Conservation (phyloP, 2,113 vertebrate species). For the Thamnophis sirtalis region DNA sequence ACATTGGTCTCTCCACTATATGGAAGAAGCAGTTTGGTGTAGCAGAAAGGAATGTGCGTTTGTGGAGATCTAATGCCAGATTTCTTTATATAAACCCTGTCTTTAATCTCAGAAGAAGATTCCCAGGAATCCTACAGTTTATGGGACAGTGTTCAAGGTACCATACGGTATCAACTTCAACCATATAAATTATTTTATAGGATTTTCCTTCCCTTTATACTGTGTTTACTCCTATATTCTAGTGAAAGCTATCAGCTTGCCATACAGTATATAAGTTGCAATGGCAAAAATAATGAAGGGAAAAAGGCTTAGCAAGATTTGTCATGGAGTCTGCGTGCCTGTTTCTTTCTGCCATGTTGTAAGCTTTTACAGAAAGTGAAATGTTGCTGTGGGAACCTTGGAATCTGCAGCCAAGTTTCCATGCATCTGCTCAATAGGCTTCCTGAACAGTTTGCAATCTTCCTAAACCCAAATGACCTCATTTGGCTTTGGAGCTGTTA, state of each 20-base stretch:
- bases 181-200: constrained; percentile 4
- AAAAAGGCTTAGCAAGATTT: constrained; percentile 29
- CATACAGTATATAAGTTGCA: constrained; percentile 3
- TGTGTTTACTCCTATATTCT: constrained; percentile 2
- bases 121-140: neutral
- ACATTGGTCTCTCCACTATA: neutral
- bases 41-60: neutral
- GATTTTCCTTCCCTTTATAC: constrained; percentile 35
- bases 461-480: constrained; percentile 32
- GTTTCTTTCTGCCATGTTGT: neutral
- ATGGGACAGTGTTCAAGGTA: neutral
- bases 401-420: neutral
- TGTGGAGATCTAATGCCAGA: neutral
- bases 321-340: constrained; percentile 24
- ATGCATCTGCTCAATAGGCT: neutral
- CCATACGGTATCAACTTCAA: neutral
- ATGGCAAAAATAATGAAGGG: constrained; percentile 26
- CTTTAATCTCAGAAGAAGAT: neutral
- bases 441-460: neutral
- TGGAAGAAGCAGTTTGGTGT: neutral
- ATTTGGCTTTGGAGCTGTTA: neutral
- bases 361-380: constrained; percentile 8
- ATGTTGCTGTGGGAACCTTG: constrained; percentile 1
- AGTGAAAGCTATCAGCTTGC: constrained; percentile 32
- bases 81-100: neutral